These are phyloP conservation scores for Tamias sibiricus DNA, from an alignment of 2,113 vertebrate species.

Conservation along the genomic window DNA sequence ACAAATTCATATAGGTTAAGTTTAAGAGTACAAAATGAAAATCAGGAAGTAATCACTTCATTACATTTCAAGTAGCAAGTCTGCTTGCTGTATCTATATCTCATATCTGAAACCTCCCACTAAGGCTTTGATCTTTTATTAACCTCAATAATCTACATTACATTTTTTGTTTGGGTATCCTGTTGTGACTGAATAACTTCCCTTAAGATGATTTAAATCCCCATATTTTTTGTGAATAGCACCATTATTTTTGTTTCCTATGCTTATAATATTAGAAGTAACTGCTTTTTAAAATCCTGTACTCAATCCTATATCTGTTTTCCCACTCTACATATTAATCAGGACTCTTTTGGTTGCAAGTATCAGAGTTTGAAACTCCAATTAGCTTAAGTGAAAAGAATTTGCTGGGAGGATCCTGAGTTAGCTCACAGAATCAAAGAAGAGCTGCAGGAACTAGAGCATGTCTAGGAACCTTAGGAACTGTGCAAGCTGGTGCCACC, in stretches of 20 bases:
- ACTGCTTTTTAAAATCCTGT: not conserved
- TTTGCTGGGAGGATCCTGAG: not conserved
- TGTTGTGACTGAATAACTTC: not conserved
- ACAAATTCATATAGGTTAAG: not conserved
- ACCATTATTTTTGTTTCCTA: not conserved
- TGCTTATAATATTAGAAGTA: not conserved
- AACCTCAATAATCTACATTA: not conserved
- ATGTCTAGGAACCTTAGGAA: not conserved
- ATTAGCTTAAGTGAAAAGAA: not conserved
- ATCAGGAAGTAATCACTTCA: not conserved
- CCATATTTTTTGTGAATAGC: not conserved
- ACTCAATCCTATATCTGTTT: not conserved
- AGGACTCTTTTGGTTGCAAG: not conserved
- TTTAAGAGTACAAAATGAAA: slow-evolving; percentile 27
- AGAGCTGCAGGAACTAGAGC: not conserved
- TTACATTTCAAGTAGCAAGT: not conserved
- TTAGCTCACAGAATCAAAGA: not conserved
- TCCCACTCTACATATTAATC: not conserved
- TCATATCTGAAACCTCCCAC: not conserved
- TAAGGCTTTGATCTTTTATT: not conserved
- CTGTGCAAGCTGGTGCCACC: not conserved
- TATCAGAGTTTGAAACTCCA: not conserved
- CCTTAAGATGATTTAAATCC: not conserved
- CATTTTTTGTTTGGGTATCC: not conserved
- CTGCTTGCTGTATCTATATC: not conserved